Conservation (phyloP, 2,797 vertebrate genomes). For the Fringilla coelebs region DNA sequence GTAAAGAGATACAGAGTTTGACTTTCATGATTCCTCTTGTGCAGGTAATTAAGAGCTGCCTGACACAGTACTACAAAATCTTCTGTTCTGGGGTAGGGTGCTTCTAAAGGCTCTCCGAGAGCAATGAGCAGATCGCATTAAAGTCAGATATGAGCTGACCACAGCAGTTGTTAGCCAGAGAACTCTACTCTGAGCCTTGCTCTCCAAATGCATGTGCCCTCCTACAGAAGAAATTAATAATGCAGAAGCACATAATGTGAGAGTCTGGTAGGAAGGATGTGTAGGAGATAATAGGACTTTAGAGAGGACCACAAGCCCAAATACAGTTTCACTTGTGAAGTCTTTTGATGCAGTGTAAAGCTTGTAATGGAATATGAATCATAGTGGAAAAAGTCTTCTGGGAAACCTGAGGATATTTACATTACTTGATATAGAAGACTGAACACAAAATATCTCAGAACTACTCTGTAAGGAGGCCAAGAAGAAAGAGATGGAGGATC, state of each 20-base stretch:
- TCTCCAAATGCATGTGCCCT: not conserved
- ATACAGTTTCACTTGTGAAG: not conserved
- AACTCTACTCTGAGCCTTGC: not conserved
- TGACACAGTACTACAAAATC: not conserved
- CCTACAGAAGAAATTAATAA: not conserved
- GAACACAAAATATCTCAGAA: not conserved
- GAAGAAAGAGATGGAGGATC: not conserved
- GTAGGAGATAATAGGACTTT: not conserved
- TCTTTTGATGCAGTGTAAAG: not conserved
- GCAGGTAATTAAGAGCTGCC: not conserved
- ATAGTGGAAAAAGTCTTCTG: not conserved
- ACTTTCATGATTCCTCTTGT: not conserved
- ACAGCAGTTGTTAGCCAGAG: not conserved
- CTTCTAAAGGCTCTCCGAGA: not conserved
- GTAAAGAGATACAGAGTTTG: not conserved
- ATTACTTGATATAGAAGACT: not conserved
- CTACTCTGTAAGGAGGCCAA: not conserved
- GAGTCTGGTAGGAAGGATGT: not conserved
- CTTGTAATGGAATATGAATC: not conserved
- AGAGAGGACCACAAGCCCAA: not conserved
- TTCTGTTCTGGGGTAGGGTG: not conserved
- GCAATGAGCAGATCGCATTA: not conserved
- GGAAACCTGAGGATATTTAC: not conserved
- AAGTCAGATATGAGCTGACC: not conserved
- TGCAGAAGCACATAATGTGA: not conserved